Conservation (phyloP, 2,113 vertebrate species). For the Apteryx mantelli region DNA sequence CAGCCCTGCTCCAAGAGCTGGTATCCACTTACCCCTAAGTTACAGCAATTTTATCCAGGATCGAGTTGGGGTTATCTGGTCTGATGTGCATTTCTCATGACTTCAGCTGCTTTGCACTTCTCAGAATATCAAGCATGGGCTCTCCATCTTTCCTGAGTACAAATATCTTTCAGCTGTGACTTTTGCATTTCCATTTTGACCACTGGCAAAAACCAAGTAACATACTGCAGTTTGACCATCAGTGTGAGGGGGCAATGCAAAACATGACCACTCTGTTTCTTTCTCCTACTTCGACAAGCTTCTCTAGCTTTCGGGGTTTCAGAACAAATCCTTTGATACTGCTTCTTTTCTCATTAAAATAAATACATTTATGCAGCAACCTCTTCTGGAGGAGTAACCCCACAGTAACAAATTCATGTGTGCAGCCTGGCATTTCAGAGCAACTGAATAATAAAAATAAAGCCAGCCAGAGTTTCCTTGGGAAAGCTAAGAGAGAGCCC, state of each 20-base stretch:
- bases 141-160: too few relatives aligned
- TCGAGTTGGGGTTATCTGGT: neutral
- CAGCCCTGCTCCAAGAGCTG: neutral
- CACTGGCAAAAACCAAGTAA: too few relatives aligned
- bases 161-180: neutral
- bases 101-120: too few relatives aligned
- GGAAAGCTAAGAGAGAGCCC: neutral
- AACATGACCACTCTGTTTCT: neutral
- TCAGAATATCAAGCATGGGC: too few relatives aligned
- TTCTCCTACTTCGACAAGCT: neutral
- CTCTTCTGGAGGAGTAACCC: neutral
- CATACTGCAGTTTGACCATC: neutral
- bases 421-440: neutral
- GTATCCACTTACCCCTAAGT: neutral
- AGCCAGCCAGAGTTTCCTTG: neutral
- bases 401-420: neutral
- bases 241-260: neutral
- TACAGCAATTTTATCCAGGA: neutral
- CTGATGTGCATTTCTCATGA: neutral
- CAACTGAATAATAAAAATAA: neutral
- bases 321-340: neutral
- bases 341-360: slow-evolving; percentile 11
- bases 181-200: neutral
- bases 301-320: neutral
- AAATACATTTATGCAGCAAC: neutral